These are phyloP conservation scores for Ephialtes manifestator DNA, from an alignment of 2,888 invertebrate genomes.

Conservation along the genomic window DNA sequence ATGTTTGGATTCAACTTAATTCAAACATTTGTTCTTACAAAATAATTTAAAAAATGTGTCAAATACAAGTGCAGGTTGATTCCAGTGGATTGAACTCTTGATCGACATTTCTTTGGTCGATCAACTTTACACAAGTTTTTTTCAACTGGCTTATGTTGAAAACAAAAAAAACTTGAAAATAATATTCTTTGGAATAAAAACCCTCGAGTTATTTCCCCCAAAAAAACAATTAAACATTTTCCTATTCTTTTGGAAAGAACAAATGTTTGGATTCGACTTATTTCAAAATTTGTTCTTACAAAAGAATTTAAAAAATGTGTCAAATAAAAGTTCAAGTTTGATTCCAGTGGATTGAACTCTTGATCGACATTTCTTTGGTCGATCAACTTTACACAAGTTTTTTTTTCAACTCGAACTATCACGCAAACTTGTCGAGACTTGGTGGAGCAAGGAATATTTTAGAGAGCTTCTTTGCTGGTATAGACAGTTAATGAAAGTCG, in stretches of 20 bases:
- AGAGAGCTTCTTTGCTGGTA: background rate
- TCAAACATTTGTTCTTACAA: background rate
- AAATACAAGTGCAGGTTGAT: background rate
- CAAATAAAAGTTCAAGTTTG: background rate
- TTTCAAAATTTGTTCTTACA: background rate
- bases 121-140: background rate
- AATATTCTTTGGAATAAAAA: no score
- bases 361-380: background rate
- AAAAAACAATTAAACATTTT: no score
- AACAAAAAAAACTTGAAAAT: no score
- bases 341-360: background rate
- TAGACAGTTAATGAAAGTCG: conserved; percentile 48
- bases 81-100: background rate
- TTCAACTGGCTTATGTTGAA: no score
- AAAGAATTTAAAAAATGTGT: background rate
- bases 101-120: background rate
- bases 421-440: background rate
- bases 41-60: background rate
- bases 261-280: no score
- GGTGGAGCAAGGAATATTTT: conserved; percentile 35
- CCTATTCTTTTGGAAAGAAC: no score
- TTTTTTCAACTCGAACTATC: conserved; percentile 8
- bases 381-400: background rate
- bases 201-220: background rate
- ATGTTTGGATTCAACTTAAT: no score